Base-by-base conservation (phyloP, 2,113 vertebrate species). In the pig (Sus scrofa) region DNA sequence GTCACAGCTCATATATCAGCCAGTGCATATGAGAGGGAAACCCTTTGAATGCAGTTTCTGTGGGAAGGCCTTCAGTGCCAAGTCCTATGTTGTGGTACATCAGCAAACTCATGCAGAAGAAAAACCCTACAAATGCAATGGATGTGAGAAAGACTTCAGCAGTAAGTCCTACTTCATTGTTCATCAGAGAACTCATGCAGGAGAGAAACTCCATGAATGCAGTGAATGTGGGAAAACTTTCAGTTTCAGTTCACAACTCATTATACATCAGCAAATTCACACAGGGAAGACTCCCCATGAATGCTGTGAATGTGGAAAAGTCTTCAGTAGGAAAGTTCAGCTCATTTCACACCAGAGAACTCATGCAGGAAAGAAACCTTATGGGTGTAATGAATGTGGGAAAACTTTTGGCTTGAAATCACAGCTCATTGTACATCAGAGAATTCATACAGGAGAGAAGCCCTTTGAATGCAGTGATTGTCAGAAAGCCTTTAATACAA, bases 351-450 rank as follows among this genome's bases (percentile, higher is more conserved):
- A 96, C n/a, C 93, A 91, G 81, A 96, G 94, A 86, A 96, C n/a
- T 78, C 93, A 96, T 83, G 85, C 89, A 19, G 97, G 82, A 20
- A 60, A 84, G 91, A 97, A 97, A 63, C 85, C 90, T 0, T 94
- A 86, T 54, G 98, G 98, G 24, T 99, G 99, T 93, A 98, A 98
- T 92, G 98, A 99, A 96, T 99, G 99, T 79, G 98, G 98, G 79
- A 99, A 99, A 97, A 98, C 98, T 92, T 99, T 99, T 97, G 98
- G 99, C 94, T 98, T 99, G 97, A 98, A 99, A 96, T 96, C 95
- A 6, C 89, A 97, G 70, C 60, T 97, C 44, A 95, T 93, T n/a
- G 83, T 94, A 50, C 94, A 96, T 85, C 92, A 94, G 22, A 95
- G 92, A 85, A 97, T 95, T 87, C 97, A 97, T 70, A 97, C 96